Evolutionary conservation across 2,113 vertebrate genomes (phyloP).

Genomic region (Centrocercus urophasianus): DNA sequence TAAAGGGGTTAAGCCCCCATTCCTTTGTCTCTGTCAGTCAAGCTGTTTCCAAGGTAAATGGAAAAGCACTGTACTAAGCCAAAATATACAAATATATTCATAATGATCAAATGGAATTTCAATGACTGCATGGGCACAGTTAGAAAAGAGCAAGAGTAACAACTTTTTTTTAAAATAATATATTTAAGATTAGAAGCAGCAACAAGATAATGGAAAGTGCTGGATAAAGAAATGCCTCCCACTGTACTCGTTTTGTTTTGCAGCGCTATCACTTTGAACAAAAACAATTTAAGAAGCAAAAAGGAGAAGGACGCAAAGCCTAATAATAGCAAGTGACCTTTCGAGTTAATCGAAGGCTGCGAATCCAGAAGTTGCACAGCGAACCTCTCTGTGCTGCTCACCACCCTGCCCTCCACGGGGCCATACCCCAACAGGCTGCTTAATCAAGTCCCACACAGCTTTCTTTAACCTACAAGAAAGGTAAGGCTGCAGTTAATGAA

Average conservation of each 20-base stretch:
- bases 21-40: neutral
- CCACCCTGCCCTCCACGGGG: neutral
- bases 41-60: neutral
- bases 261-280: neutral
- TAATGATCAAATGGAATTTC: neutral
- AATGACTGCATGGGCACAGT: neutral
- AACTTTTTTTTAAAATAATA: neutral
- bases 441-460: neutral
- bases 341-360: neutral
- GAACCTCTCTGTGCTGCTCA: neutral
- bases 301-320: neutral
- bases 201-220: neutral
- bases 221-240: neutral
- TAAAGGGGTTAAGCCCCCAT: neutral
- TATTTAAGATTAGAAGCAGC: neutral
- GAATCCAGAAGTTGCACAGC: neutral
- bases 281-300: neutral
- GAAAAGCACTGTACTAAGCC: neutral
- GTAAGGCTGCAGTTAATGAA: conserved; percentile 50
- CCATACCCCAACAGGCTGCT: neutral
- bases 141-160: neutral
- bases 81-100: neutral
- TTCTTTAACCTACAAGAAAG: neutral
- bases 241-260: neutral
- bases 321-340: neutral